Percentiles rank a stretch among this genome's conserved stretches.
These are phyloP conservation scores for Cantharis rustica DNA, from an alignment of 2,888 invertebrate genomes.

Conservation along the genomic window DNA sequence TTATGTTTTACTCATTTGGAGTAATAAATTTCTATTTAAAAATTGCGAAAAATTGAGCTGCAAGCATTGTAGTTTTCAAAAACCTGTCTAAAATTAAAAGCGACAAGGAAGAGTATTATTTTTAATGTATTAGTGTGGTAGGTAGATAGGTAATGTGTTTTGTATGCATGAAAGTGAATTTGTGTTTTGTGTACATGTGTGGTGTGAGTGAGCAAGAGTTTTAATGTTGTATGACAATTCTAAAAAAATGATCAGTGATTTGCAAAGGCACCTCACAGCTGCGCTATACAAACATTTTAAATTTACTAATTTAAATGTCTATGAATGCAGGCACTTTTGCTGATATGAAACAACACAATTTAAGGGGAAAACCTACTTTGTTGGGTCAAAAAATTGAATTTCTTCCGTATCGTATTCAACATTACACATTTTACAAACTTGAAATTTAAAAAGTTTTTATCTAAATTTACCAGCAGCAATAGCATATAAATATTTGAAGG, in stretches of 20 bases:
- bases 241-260: conserved; percentile 20
- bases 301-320: conserved; percentile 18
- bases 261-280: conserved; percentile 39
- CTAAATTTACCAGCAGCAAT: too few relatives aligned
- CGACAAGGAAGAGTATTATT: neutral
- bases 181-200: neutral
- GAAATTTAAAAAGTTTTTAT: too few relatives aligned
- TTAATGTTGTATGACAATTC: neutral
- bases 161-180: neutral
- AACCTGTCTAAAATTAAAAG: neutral
- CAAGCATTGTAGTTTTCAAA: neutral
- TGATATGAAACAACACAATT: conserved; percentile 31
- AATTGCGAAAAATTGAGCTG: neutral
- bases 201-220: neutral
- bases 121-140: neutral
- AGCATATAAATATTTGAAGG: too few relatives aligned
- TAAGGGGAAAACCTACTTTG: neutral
- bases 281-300: conserved; percentile 23
- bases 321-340: conserved; percentile 33
- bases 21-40: neutral
- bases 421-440: neutral
- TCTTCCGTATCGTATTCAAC: neutral
- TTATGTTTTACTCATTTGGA: neutral
- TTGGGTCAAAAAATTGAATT: neutral
- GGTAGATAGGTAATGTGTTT: neutral